Base-by-base conservation (phyloP, 30 jellyfish, hydroid and myxozoan genomes). In the Clytia hemisphaerica region DNA sequence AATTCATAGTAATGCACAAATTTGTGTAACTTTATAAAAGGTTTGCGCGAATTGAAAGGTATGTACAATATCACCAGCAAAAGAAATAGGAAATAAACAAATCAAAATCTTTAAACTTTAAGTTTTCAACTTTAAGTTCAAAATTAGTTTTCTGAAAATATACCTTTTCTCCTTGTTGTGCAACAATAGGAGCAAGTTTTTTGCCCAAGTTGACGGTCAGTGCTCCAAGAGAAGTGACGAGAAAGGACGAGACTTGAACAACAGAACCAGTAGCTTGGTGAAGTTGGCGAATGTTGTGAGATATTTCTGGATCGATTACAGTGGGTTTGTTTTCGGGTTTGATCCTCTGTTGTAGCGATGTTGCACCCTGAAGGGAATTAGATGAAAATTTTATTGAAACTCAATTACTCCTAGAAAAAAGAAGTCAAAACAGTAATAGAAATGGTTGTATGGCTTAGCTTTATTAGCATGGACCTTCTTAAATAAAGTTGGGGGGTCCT, bases 201-300 rank as follows among this genome's bases (percentile, higher is more conserved):
- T 80, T 89, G 25, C 95, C 98, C 26, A 79, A 72, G 19, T 72
- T 63, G 4, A 67, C 61, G 0, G 98, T 79, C 53, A 89, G 45
- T 3, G 67, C 42, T n/a, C 93, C 94, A 59, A 89, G 68, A 29
- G 98, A 81, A 0, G 86, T 7, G 18, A 89, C 95, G 2, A 89
- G 38, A 37, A 74, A 73, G 24, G 84, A 46, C 78, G 93, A 80
- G 58, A 89, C 93, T 78, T 89, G 78, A 9, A 89, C 94, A 6
- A 93, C 93, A 35, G 98, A 93, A 35, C 95, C 98, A 48, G 98
- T 89, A 2, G 85, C 98, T 77, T 75, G 84, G 61, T 80, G 77
- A 45, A 89, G 58, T 32, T 89, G 94, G 31, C 92, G 98, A 2
- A 89, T 84, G 63, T 80, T 89, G 55, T 69, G 73, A 5, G 90